Evolutionary conservation across 1,140 invertebrate genomes (phyloP).

Genomic region (Capitella teleta): DNA sequence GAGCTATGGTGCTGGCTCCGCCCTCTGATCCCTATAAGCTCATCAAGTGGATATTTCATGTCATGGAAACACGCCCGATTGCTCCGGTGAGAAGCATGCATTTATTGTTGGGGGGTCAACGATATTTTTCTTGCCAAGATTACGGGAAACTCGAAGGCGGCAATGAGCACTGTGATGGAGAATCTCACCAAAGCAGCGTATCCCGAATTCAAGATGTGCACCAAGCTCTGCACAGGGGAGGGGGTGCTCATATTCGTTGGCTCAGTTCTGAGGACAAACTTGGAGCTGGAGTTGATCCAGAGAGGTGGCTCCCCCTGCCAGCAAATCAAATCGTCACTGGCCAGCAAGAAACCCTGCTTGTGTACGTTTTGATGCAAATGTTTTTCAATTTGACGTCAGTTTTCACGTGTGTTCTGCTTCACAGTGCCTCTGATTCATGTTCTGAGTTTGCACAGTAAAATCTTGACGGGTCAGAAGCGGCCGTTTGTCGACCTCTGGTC

Average conservation of each 20-base stretch:
- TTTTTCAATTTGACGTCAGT: constrained; percentile 3
- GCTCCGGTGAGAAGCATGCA: background rate
- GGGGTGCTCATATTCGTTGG: constrained; percentile 77
- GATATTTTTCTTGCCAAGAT: too few species aligned
- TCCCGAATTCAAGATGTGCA: constrained; percentile 45
- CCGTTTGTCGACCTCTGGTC: constrained; percentile 39
- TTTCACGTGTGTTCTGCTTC: constrained; percentile 8
- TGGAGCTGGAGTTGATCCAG: constrained; percentile 77
- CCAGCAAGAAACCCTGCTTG: constrained; percentile 67
- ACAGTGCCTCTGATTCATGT: constrained; percentile 75
- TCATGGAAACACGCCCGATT: background rate
- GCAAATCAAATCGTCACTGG: constrained; percentile 16
- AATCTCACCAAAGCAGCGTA: constrained; percentile 75
- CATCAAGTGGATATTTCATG: background rate
- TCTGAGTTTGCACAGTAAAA: constrained; percentile 67
- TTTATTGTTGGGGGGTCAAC: too few species aligned
- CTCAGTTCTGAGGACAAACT: constrained; percentile 81
- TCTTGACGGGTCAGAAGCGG: constrained; percentile 44
- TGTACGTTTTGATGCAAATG: constrained; percentile 45
- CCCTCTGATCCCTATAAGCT: background rate
- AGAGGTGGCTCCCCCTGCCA: constrained; percentile 62
- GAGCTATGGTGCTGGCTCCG: background rate
- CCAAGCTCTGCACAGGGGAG: constrained; percentile 37
- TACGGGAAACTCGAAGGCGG: too few species aligned
- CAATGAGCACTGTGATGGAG: constrained; percentile 68